A percentile compares a stretch with the other conserved stretches of the same genome.
These are phyloP conservation scores for Trididemnum clinides DNA, from an alignment of 23 tunicate species.

Conservation along the genomic window DNA sequence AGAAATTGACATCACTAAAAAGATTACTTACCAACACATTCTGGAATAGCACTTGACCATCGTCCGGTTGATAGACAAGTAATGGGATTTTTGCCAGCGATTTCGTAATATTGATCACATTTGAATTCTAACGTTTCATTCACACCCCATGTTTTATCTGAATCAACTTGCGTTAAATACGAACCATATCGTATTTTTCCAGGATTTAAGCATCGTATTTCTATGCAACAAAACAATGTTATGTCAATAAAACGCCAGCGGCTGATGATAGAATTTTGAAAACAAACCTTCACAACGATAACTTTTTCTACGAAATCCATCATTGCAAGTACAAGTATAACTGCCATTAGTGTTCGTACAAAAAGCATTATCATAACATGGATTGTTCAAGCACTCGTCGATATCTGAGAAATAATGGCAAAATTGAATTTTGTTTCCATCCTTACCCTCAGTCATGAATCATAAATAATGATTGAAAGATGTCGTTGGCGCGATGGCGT, in stretches of 20 bases:
- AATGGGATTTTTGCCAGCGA: not conserved
- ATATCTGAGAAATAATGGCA: conserved; percentile 29
- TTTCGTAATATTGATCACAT: conserved; percentile 27
- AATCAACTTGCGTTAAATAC: not conserved
- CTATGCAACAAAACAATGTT: too few species aligned
- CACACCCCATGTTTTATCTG: not conserved
- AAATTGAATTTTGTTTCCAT: too few species aligned
- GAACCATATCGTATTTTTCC: not conserved
- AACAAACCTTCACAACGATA: not conserved
- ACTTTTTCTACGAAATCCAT: conserved; percentile 26
- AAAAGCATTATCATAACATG: conserved; percentile 38
- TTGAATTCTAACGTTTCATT: not conserved
- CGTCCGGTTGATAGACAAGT: conserved; percentile 26
- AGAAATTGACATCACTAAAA: too few species aligned
- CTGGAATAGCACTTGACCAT: conserved; percentile 52
- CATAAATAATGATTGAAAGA: too few species aligned
- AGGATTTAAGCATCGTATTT: conserved; percentile 9
- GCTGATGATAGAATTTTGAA: too few species aligned
- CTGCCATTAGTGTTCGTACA: conserved; percentile 42
- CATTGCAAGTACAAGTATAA: conserved; percentile 47
- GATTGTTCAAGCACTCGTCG: conserved; percentile 45
- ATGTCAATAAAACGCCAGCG: too few species aligned
- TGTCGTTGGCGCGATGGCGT: too few species aligned
- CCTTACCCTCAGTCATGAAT: too few species aligned
- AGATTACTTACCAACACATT: conserved; percentile 54